These are phyloP conservation scores for Grallaria varia DNA, from an alignment of 2,113 vertebrate genomes.

Conservation along the genomic window DNA sequence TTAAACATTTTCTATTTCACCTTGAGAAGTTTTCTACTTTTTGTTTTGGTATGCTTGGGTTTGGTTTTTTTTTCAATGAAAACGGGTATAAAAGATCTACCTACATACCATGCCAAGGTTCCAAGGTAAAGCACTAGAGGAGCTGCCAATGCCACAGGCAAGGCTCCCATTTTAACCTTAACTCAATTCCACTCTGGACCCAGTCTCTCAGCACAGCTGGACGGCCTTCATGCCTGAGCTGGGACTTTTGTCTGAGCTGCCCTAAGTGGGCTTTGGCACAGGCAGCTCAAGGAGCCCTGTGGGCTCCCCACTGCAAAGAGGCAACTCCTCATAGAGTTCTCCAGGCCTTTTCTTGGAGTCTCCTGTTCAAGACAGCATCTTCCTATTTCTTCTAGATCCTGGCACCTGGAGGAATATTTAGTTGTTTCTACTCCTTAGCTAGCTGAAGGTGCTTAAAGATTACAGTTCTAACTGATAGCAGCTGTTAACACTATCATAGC, in stretches of 20 bases:
- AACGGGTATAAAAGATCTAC: background rate
- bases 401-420: background rate
- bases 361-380: background rate
- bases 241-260: background rate
- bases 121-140: background rate
- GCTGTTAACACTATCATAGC: background rate
- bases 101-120: background rate
- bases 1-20: background rate
- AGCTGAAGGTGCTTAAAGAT: background rate
- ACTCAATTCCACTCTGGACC: rapidly evolving
- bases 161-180: background rate
- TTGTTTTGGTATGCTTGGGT: background rate
- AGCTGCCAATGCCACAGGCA: background rate
- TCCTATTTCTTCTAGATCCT: background rate
- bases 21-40: background rate
- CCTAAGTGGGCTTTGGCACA: background rate
- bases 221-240: background rate
- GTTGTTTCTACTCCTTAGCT: background rate
- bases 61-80: background rate
- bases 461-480: background rate
- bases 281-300: background rate
- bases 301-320: background rate
- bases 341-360: background rate
- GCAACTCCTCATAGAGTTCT: background rate
- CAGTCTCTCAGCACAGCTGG: background rate